phyloP scores from a whole-genome alignment of 2,888 invertebrate species.

The Orthosia gothica region DNA sequence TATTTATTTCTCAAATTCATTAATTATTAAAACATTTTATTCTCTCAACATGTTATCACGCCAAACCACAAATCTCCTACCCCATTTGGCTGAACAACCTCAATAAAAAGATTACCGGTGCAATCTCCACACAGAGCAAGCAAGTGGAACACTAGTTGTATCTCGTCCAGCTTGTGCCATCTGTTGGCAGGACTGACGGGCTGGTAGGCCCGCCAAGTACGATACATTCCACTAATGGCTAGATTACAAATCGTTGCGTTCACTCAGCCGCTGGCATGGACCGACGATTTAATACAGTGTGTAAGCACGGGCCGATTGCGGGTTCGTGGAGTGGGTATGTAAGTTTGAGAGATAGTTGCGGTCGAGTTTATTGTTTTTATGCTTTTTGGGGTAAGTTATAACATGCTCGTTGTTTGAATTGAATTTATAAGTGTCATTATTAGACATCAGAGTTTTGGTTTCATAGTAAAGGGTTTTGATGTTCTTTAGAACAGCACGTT shows the following conservation, averaged over 20 bases:
- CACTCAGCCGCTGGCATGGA: constrained; percentile 71
- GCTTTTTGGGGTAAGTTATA: neutral
- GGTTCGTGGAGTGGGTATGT: neutral
- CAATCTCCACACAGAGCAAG: constrained; percentile 47
- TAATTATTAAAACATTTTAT: neutral
- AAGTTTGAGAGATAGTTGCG: constrained; percentile 9
- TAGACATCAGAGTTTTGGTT: neutral
- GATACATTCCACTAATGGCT: constrained; percentile 82
- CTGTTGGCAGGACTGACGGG: constrained; percentile 74
- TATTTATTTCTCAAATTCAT: neutral
- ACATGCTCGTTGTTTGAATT: neutral
- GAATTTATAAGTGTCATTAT: neutral
- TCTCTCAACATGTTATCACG: neutral
- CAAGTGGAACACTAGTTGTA: constrained; percentile 39
- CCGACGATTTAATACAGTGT: constrained; percentile 66
- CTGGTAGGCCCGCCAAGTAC: constrained; percentile 72
- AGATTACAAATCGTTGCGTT: constrained; percentile 83
- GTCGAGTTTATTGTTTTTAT: neutral
- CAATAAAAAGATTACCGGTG: constrained; percentile 54
- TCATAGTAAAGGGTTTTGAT: neutral
- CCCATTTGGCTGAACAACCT: constrained; percentile 37
- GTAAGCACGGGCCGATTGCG: constrained; percentile 40
- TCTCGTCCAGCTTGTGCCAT: constrained; percentile 74
- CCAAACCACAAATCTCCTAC: constrained; percentile 30
- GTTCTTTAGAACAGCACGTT: neutral